Evolutionary conservation across 2,113 vertebrate genomes (phyloP).

Genomic region (Amphilophus citrinellus): DNA sequence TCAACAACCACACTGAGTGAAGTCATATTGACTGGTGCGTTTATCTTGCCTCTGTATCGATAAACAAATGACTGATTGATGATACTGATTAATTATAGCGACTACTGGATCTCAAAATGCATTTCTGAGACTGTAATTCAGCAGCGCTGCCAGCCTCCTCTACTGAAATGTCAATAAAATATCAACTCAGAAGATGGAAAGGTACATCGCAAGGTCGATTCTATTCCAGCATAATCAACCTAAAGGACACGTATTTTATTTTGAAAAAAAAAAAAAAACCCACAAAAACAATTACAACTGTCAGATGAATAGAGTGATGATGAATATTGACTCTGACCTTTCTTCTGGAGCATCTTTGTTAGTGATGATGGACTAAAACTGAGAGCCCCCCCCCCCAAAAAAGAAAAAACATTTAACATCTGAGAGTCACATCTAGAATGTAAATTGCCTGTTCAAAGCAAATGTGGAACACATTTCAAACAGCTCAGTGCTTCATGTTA

Average conservation of each 20-base stretch:
- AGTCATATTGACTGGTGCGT: conserved; percentile 32
- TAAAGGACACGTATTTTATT: conserved; percentile 21
- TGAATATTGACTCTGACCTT: conserved; percentile 33
- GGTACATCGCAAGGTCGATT: conserved; percentile 35
- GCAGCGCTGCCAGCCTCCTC: not conserved
- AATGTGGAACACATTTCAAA: conserved; percentile 20
- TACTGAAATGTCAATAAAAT: conserved; percentile 20
- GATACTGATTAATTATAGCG: conserved; percentile 39
- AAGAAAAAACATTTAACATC: not conserved
- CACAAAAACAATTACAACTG: not conserved
- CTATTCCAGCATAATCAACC: conserved; percentile 23
- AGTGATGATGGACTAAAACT: conserved; percentile 7
- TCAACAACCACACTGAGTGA: conserved; percentile 17
- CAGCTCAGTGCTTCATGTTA: not conserved
- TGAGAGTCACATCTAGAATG: conserved; percentile 2
- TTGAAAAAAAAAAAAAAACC: not conserved
- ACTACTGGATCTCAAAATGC: conserved; percentile 29
- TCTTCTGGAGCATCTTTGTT: conserved; percentile 25
- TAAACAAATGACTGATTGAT: conserved; percentile 50
- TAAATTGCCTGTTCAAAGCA: conserved; percentile 25
- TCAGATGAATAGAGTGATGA: conserved; percentile 8
- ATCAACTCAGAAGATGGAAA: conserved; percentile 30
- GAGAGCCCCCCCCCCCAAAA: not conserved
- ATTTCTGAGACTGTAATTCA: conserved; percentile 25
- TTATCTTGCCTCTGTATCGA: conserved; percentile 51